A percentile compares a stretch with the other conserved stretches of the same genome.
These are phyloP conservation scores for Drosophila pruinosa DNA, from an alignment of 1,140 invertebrate species.

Conservation along the genomic window DNA sequence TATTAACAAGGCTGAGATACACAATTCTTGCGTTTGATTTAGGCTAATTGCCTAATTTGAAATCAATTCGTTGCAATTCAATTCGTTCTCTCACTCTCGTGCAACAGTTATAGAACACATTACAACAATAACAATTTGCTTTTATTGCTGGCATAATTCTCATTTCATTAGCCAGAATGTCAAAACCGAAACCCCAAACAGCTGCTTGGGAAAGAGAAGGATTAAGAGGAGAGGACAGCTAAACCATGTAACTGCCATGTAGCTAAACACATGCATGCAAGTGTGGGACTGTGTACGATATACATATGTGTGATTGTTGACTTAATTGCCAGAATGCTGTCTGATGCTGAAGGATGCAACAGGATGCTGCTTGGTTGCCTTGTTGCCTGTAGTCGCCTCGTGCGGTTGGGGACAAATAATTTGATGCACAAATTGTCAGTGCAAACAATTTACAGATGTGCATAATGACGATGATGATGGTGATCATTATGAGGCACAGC, in stretches of 20 bases:
- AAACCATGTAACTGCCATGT: constrained; percentile 35
- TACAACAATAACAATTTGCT: constrained; percentile 40
- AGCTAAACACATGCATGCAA: neutral
- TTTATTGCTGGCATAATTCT: constrained; percentile 49
- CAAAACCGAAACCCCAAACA: too few species aligned
- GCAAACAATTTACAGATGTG: constrained; percentile 20
- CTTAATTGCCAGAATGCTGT: constrained; percentile 43
- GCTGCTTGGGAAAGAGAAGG: constrained; percentile 4
- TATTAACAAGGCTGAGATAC: neutral
- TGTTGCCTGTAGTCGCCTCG: constrained; percentile 1
- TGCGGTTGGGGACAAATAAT: constrained; percentile 7
- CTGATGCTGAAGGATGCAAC: constrained; percentile 29
- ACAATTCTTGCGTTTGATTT: neutral
- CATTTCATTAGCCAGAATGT: constrained; percentile 37
- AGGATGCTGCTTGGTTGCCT: constrained; percentile 4
- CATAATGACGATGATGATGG: neutral
- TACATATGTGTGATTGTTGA: constrained; percentile 37
- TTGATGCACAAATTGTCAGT: constrained; percentile 35
- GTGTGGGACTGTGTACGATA: neutral
- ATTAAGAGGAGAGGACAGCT: neutral
- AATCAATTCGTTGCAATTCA: neutral
- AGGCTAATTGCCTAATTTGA: neutral
- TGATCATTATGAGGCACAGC: constrained; percentile 10
- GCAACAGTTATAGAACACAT: neutral
- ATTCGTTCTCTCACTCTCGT: neutral